A percentile compares a stretch with the other conserved stretches of the same genome.
phyloP scores from a whole-genome alignment of 2,797 vertebrate genomes.

The Sus cebifrons region DNA sequence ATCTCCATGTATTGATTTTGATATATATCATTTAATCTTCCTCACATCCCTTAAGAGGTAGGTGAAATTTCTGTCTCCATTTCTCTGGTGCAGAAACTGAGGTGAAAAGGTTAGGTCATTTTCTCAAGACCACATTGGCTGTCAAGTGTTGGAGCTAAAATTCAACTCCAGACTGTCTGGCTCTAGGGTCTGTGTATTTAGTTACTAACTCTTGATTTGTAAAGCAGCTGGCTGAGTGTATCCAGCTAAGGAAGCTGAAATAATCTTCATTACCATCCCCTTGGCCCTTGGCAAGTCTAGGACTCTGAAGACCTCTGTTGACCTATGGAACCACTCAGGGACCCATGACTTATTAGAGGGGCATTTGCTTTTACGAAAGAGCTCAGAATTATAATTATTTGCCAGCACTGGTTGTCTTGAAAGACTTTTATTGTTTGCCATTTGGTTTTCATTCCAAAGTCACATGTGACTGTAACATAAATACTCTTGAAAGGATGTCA shows the following conservation, averaged over 20 bases:
- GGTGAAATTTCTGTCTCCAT: background rate
- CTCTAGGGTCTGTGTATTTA: background rate
- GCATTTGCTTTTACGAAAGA: constrained; percentile 26
- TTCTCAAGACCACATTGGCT: background rate
- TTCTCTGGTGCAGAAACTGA: constrained; percentile 33
- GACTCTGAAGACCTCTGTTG: background rate
- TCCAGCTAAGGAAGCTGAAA: background rate
- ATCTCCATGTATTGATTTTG: background rate
- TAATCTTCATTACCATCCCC: background rate
- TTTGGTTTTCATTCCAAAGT: constrained; percentile 90
- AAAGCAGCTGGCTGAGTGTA: background rate
- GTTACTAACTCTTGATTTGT: background rate
- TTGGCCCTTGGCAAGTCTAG: background rate
- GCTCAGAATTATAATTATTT: constrained; percentile 5
- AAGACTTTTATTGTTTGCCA: constrained; percentile 85
- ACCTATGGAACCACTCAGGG: background rate
- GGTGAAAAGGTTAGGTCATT: background rate
- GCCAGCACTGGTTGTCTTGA: constrained; percentile 82
- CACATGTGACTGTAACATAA: constrained; percentile 88
- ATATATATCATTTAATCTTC: background rate
- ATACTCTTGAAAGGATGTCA: constrained; percentile 87
- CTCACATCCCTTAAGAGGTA: background rate
- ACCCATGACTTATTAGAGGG: background rate
- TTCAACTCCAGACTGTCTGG: background rate
- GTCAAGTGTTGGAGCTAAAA: background rate